Evolutionary conservation across 2,797 vertebrate species (phyloP), one percentile per base, ranked within the genome.

Genomic region (Odontamblyopus lacepedii): DNA sequence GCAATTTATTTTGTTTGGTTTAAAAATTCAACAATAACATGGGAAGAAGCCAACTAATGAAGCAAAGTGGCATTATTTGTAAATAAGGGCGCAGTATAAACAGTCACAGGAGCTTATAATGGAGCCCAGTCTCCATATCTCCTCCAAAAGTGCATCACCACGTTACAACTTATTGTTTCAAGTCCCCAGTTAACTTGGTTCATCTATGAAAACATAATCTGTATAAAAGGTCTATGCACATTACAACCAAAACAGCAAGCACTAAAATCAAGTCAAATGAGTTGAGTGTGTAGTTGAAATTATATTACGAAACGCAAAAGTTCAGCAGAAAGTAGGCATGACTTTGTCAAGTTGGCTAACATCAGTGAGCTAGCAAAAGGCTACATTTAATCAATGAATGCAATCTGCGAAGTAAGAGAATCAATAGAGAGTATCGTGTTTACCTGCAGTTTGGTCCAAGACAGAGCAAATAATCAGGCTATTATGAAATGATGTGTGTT

Each of bases 361-460:
- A 69, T 26, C 35, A 78, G 63, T 83, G 79, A 81, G 88, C 87
- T 88, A 91, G 84, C 88, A 55, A 70, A 67, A 64, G 68, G 72
- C 63, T 67, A 44, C 13, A 72, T 3, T 69, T 57, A 79, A 69
- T 69, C 71, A 86, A 73, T 80, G 62, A 79, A n/a, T 50, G 67
- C 38, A 64, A 75, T 71, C 80, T 66, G 23, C 73, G 78, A 86
- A 88, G 82, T 87, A 67, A 50, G 4, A 30, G 30, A 1, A 78
- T 72, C 9, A 59, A 30, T 32, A 66, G 11, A 13, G 67, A 83
- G 75, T 19, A 35, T 9, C 1, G 4, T 48, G 23, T 70, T 88
- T 91, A 93, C 92, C 93, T 94, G 84, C 89, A 75, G 82, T 67
- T 70, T 80, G 51, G 76, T 89, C 85, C 81, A 72, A 88, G 73